A percentile compares a stretch with the other conserved stretches of the same genome.
Evolutionary conservation across 2,888 invertebrate species (phyloP).

Genomic region (Eutolmus rufibarbis): DNA sequence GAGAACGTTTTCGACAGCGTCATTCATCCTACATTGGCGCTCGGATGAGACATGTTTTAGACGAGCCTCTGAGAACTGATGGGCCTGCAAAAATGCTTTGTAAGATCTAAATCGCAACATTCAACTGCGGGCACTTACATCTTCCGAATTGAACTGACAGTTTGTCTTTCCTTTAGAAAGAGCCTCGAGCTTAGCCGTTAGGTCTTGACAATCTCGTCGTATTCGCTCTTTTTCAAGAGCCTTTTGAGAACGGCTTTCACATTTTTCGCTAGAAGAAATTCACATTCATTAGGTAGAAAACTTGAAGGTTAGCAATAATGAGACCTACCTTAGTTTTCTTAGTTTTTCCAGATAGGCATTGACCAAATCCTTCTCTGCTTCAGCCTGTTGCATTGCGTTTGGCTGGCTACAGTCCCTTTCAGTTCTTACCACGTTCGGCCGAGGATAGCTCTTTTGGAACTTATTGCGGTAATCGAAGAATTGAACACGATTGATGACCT

Average conservation of each 20-base stretch:
- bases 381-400: slow-evolving; percentile 57
- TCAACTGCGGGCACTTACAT: neutral
- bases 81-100: slow-evolving; percentile 52
- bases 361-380: slow-evolving; percentile 49
- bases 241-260: slow-evolving; percentile 61
- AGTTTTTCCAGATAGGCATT: slow-evolving; percentile 47
- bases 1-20: slow-evolving; percentile 63
- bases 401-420: slow-evolving; percentile 42
- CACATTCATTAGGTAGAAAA: neutral
- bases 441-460: slow-evolving; percentile 59
- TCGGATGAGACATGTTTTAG: slow-evolving; percentile 61
- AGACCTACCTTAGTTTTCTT: neutral
- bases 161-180: slow-evolving; percentile 58
- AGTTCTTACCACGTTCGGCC: slow-evolving; percentile 55
- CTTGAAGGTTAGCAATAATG: neutral
- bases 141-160: slow-evolving; percentile 25
- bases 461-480: slow-evolving; percentile 65
- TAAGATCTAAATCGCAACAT: neutral
- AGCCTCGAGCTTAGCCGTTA: slow-evolving; percentile 64
- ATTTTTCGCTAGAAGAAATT: slow-evolving; percentile 53
- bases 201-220: slow-evolving; percentile 64
- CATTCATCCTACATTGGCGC: slow-evolving; percentile 65
- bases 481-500: slow-evolving; percentile 54
- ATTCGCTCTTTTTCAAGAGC: slow-evolving; percentile 65
- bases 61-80: slow-evolving; percentile 62